These are phyloP conservation scores for Congeria kusceri DNA, from an alignment of 2,888 invertebrate genomes.

Conservation along the genomic window DNA sequence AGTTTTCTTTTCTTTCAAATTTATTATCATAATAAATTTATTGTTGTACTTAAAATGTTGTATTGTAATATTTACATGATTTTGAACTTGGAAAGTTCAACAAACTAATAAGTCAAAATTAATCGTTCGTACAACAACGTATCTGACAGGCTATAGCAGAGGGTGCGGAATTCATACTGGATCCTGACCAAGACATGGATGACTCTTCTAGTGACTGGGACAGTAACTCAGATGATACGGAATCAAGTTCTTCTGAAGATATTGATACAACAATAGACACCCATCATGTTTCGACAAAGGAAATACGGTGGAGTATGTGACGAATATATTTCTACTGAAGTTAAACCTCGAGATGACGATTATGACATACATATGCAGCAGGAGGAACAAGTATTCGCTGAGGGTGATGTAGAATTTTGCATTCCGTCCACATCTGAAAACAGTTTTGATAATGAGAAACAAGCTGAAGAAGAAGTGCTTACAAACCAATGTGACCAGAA, in stretches of 20 bases:
- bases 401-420: no score
- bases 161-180: background rate
- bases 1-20: no score
- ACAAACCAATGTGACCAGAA: no score
- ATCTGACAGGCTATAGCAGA: background rate
- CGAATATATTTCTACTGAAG: slow-evolving; percentile 1
- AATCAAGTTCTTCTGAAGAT: background rate
- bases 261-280: background rate
- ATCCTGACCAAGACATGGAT: background rate
- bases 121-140: background rate
- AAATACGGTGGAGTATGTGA: background rate
- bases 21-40: no score
- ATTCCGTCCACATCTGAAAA: no score
- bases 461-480: no score
- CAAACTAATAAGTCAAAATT: background rate
- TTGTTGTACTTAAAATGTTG: background rate
- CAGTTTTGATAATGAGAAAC: no score
- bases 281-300: background rate
- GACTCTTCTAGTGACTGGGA: background rate
- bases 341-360: background rate
- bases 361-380: no score
- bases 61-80: background rate
- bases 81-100: slow-evolving; percentile 8
- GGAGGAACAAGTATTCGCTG: no score
- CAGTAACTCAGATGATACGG: background rate